Base-by-base conservation (phyloP, 1,140 invertebrate species). In the Drosophila nigrodunni region DNA sequence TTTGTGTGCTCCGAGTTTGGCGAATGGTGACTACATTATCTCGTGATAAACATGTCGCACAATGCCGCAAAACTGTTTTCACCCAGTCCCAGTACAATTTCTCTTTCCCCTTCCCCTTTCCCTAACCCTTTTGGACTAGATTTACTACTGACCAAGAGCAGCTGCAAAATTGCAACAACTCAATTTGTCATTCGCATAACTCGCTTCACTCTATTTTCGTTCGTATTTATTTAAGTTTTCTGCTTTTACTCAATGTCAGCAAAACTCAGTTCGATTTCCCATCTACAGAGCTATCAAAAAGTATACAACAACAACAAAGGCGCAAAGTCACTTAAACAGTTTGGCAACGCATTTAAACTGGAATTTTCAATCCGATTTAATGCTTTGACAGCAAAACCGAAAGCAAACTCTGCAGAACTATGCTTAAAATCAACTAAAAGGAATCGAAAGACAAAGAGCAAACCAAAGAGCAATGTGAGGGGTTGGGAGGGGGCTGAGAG, bases 11-110 rank as follows among this genome's bases (percentile, higher is more conserved):
- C 52, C 44, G 46, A 60, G 64, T 60, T 55, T 13, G 62, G 34
- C 61, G 64, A 65, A 57, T 68, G 65, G 72, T 73, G 85, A 88
- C 85, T 88, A 85, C 85, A 88, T 88, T 89, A 89, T 88, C 52
- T 39, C 77, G 54, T 78, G 77, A 85, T 89, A 85, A 88, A 72
- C 74, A 85, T 66, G 85, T 59, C 64, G 61, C 64, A 79, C 67
- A 78, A 86, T 82, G 67, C 66, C 41, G 58, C 55, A 73, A 60
- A 77, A 30, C 25, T 3, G 25, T 30, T 30, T 30, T 6, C 3
- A 30, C 25, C 25, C 25, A 30, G 25, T 30, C 6, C 25, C 2
- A 21, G 18, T 21, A 21, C 25, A 44, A 60, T 54, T 77, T 49
- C 49, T 50, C 80, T 80, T 52, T 80, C 64, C 43, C 52, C 77